Evolutionary conservation across 2,113 vertebrate species (phyloP), one percentile per base, ranked within the genome.

Genomic region (Pyxicephalus adspersus): DNA sequence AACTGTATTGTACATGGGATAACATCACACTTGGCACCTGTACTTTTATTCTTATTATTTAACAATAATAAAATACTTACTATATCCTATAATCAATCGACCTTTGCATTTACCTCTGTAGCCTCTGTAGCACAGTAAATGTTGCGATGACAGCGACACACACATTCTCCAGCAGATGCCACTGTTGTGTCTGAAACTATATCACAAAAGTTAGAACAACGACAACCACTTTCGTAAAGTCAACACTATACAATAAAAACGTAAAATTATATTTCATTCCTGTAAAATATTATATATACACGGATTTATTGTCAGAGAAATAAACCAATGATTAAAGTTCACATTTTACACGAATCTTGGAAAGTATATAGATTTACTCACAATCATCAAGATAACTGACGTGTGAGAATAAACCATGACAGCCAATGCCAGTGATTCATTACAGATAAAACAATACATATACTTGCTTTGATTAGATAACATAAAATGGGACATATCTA

Each of bases 151-250:
- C 38, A 13, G 38, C 15, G 38, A 45, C 38, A 45, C 38, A 34
- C 31, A 45, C 38, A 20, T 52, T 64, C 50, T 57, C 79, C 79
- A 81, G 60, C 57, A 29, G 79, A 38, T 81, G 79, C 65, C 79
- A 74, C 70, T 81, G 50, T 81, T 81, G 79, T 6, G 70, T 74
- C 68, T 81, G n/a, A 19, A 74, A 74, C 78, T 11, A 51, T 16
- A 8, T 22, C 64, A 19, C 22, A 52, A 64, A 80, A 73, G 68
- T 81, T 81, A 45, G 22, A 78, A 38, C 76, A 38, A 51, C 67
- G 29, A 20, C 64, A 60, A 77, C 55, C 23, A 75, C 67, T 19
- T 80, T 51, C 58, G 20, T 78, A 54, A 80, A 71, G 60, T 28
- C 50, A 54, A 65, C 28, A 54, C 50, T 57, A 54, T 77, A 78